phyloP scores from a whole-genome alignment of 2,888 invertebrate species.

The Tenodera sinensis region DNA sequence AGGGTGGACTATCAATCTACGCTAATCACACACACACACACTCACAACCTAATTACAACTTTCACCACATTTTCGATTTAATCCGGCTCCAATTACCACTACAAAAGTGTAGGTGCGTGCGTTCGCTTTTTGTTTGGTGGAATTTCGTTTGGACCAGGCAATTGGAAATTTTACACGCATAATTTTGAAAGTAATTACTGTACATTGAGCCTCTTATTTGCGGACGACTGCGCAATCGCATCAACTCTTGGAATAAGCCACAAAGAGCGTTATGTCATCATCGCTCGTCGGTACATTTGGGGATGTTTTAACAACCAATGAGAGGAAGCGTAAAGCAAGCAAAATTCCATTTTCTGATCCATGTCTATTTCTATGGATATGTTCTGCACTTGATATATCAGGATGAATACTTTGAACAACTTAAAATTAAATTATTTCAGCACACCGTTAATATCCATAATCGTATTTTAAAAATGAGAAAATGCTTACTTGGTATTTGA shows the following conservation, averaged over 20 bases:
- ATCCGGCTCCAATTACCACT: neutral
- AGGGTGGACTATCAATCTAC: neutral
- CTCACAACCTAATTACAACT: neutral
- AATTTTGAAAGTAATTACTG: neutral
- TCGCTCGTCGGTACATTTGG: no score
- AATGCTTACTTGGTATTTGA: no score
- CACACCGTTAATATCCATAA: no score
- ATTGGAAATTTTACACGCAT: neutral
- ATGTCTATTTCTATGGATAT: no score
- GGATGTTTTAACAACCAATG: neutral
- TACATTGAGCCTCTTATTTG: neutral
- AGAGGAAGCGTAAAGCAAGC: neutral
- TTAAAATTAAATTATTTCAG: no score
- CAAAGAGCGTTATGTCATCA: neutral
- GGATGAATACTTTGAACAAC: no score
- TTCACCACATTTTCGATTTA: neutral
- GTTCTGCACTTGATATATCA: no score
- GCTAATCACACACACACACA: neutral
- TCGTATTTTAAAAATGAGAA: no score
- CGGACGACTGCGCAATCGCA: neutral
- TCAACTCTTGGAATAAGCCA: neutral
- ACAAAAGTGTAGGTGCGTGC: neutral
- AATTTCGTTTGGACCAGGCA: neutral
- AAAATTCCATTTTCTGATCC: neutral
- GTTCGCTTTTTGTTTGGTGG: neutral